Evolutionary conservation across 2,888 invertebrate genomes (phyloP).

Genomic region (Smittia sp.): DNA sequence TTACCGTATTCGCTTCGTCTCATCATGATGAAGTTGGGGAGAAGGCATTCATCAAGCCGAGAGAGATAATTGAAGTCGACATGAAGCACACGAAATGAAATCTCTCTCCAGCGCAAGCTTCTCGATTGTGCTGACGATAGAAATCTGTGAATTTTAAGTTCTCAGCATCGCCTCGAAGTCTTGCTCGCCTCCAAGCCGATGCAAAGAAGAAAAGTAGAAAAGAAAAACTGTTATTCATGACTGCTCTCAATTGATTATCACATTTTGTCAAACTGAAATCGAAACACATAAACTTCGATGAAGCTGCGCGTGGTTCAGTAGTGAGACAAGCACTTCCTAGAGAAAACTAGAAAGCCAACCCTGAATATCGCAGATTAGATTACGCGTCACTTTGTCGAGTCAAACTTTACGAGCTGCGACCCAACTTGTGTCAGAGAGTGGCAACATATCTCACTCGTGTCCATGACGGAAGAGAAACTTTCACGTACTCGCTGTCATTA

Average conservation of each 20-base stretch:
- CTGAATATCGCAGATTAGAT: constrained; percentile 4
- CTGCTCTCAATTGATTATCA: constrained; percentile 12
- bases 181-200: too few relatives aligned
- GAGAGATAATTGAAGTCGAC: constrained; percentile 5
- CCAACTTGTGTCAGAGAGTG: too few relatives aligned
- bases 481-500: too few relatives aligned
- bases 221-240: constrained; percentile 17
- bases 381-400: not conserved
- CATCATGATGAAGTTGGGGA: constrained; percentile 1
- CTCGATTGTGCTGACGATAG: not conserved
- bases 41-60: not conserved
- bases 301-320: not conserved
- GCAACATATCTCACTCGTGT: too few relatives aligned
- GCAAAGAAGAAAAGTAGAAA: not conserved
- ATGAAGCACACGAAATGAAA: constrained; percentile 19
- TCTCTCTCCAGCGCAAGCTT: not conserved
- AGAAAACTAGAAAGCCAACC: constrained; percentile 13
- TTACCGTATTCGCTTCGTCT: not conserved
- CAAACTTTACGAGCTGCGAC: not conserved
- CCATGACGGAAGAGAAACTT: not conserved
- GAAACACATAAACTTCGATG: not conserved
- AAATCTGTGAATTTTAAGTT: constrained; percentile 11
- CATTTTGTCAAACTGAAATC: constrained; percentile 6
- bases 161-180: not conserved
- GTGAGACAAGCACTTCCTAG: not conserved